Percentiles rank a stretch among this genome's conserved stretches.
Evolutionary conservation across 2,113 vertebrate genomes (phyloP).

Genomic region (Rhodinocichla rosea): DNA sequence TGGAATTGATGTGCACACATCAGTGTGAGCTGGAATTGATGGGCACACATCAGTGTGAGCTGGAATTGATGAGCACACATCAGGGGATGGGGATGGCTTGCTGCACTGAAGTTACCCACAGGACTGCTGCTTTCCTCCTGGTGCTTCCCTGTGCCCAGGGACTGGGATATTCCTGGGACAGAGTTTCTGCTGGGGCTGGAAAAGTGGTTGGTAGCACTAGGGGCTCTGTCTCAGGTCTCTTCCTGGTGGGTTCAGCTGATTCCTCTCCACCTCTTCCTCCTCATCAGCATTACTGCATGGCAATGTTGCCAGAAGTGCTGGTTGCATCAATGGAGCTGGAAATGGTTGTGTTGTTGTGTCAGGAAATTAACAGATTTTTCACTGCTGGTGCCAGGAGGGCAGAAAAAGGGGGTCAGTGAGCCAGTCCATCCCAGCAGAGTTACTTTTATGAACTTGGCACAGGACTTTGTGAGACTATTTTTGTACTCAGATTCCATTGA

Average conservation of each 20-base stretch:
- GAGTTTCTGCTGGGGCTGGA: not conserved
- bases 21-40: not conserved
- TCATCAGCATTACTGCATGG: not conserved
- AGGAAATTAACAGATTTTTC: not conserved
- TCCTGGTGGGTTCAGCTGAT: not conserved
- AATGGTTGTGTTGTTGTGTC: not conserved
- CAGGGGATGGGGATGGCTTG: not conserved
- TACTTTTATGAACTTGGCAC: not conserved
- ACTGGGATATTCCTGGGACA: not conserved
- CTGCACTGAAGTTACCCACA: not conserved
- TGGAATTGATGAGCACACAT: not conserved
- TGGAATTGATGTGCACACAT: not conserved
- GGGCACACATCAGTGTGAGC: not conserved
- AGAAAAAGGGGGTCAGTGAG: not conserved
- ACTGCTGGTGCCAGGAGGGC: not conserved
- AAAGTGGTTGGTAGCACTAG: accelerated
- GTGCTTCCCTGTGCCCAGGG: accelerated
- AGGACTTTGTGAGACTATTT: not conserved
- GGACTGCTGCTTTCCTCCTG: not conserved
- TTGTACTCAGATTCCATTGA: not conserved
- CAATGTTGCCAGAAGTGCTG: not conserved
- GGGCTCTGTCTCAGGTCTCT: not conserved
- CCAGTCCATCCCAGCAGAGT: not conserved
- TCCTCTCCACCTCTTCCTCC: not conserved
- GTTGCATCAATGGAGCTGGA: not conserved